phyloP scores from a whole-genome alignment of 2,113 vertebrate genomes.

The Chaenogobius annularis region DNA sequence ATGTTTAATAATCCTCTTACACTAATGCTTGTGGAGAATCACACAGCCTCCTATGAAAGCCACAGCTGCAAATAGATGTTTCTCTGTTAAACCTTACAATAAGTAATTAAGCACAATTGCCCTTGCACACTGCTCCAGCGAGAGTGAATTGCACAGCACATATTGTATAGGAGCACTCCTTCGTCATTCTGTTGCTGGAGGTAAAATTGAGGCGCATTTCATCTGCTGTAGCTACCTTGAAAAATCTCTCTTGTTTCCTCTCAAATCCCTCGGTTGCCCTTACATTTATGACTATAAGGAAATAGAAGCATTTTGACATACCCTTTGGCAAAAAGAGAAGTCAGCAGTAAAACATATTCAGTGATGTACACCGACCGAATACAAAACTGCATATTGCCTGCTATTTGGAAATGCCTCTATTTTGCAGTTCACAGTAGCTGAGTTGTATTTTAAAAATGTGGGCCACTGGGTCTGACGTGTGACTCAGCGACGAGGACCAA shows the following conservation, averaged over 20 bases:
- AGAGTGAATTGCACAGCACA: constrained; percentile 40
- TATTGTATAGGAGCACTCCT: constrained; percentile 30
- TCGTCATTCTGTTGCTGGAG: constrained; percentile 15
- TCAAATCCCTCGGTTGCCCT: constrained; percentile 18
- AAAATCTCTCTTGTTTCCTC: constrained; percentile 3
- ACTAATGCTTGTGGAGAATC: constrained; percentile 8
- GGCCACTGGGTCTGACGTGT: neutral
- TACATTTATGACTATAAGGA: constrained; percentile 17
- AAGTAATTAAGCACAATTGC: constrained; percentile 1
- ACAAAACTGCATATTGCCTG: constrained; percentile 34
- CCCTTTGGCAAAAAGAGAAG: constrained; percentile 25
- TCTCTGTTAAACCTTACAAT: constrained; percentile 9
- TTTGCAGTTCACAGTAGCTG: neutral
- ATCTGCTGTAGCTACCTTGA: constrained; percentile 3
- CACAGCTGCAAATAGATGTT: constrained; percentile 25
- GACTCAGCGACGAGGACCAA: neutral
- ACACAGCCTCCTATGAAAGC: constrained; percentile 10
- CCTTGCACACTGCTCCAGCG: constrained; percentile 23
- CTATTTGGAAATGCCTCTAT: constrained; percentile 7
- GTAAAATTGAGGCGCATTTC: constrained; percentile 37
- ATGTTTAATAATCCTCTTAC: constrained; percentile 63
- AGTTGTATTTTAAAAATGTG: constrained; percentile 4
- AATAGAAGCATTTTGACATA: constrained; percentile 42
- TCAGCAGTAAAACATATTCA: constrained; percentile 37
- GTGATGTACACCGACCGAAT: constrained; percentile 10